Conservation (phyloP, 2,113 vertebrate genomes). For the Bagarius yarrelli region DNA sequence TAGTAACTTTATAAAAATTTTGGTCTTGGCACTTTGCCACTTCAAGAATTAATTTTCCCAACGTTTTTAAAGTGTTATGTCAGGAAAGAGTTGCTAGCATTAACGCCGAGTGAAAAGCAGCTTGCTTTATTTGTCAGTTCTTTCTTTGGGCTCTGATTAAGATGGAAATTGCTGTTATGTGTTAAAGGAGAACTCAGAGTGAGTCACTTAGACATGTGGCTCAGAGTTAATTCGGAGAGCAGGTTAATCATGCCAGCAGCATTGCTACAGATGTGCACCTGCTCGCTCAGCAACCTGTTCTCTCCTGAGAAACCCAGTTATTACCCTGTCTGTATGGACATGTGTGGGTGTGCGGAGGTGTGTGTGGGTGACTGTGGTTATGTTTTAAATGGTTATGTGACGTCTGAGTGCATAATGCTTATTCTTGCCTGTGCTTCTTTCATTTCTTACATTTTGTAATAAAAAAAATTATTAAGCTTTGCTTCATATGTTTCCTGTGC, state of each 20-base stretch:
- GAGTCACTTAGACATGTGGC: conserved; percentile 37
- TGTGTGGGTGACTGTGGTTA: conserved; percentile 23
- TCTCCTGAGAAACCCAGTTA: conserved; percentile 6
- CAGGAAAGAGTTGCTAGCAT: neutral
- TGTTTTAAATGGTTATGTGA: neutral
- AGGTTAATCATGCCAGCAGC: conserved; percentile 24
- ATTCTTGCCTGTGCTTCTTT: neutral
- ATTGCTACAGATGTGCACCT: conserved; percentile 39
- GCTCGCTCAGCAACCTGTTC: conserved; percentile 40
- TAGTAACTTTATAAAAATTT: neutral
- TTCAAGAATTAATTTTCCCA: conserved; percentile 1
- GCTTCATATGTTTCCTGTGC: neutral
- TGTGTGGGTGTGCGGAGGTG: conserved; percentile 11
- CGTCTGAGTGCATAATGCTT: conserved; percentile 23
- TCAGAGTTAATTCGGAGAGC: conserved; percentile 46
- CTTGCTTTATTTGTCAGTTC: conserved; percentile 22
- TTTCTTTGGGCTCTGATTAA: conserved; percentile 14
- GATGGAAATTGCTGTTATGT: conserved; percentile 22
- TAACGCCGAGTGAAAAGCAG: conserved; percentile 14
- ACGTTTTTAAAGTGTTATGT: neutral
- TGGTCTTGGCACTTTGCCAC: neutral
- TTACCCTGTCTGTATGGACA: conserved; percentile 12
- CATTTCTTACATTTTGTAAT: neutral
- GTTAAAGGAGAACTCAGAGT: conserved; percentile 28
- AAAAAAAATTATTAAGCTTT: neutral